phyloP scores from a whole-genome alignment of 2,113 vertebrate genomes.

The Barnardius zonarius region DNA sequence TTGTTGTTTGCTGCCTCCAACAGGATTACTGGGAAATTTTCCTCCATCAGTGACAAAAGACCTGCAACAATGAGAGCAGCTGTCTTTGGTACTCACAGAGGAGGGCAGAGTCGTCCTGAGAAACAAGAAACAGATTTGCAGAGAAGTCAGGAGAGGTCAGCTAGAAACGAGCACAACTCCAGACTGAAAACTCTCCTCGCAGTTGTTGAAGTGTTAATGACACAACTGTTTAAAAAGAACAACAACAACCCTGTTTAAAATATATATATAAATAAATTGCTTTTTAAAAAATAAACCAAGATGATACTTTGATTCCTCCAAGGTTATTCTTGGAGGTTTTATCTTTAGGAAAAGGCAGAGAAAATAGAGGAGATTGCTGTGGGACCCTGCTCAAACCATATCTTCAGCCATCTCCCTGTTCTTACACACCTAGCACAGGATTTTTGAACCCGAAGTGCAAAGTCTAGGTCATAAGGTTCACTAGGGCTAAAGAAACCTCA shows the following conservation, averaged over 20 bases:
- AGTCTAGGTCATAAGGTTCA: not conserved
- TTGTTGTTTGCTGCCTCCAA: slow-evolving; percentile 77
- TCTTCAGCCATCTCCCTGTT: not conserved
- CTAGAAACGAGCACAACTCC: not conserved
- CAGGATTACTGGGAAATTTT: slow-evolving; percentile 59
- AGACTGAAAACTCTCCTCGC: not conserved
- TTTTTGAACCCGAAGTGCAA: not conserved
- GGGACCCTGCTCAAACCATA: not conserved
- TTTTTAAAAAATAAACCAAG: not conserved
- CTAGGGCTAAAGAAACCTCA: not conserved
- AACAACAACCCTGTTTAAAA: not conserved
- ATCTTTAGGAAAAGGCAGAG: not conserved
- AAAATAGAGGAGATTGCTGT: not conserved
- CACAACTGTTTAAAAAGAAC: not conserved
- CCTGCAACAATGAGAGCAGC: not conserved
- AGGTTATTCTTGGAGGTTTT: not conserved
- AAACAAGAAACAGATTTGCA: not conserved
- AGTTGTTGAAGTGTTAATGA: not conserved
- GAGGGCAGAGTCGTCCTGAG: not conserved
- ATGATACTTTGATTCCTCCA: not conserved
- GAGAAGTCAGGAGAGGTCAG: not conserved
- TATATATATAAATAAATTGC: not conserved
- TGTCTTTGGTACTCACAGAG: not conserved
- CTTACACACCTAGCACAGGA: not conserved
- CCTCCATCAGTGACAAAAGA: not conserved